Evolutionary conservation across 2,888 invertebrate species (phyloP), one percentile per base, ranked within the genome.

Genomic region (Hoplodrina ambigua): DNA sequence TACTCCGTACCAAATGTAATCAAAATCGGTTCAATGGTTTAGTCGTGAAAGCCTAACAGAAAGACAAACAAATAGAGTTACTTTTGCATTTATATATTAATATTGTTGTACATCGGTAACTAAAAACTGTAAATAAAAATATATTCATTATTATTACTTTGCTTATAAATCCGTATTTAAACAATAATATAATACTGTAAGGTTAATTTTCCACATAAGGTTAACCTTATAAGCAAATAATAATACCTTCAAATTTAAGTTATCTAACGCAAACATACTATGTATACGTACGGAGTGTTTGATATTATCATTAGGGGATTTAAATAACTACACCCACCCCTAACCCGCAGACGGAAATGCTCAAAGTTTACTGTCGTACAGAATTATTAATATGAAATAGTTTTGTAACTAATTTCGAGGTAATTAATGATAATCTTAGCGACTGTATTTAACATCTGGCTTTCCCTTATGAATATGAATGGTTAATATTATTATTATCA

Each of bases 361-460:
- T 71, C 58, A 50, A 80, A 85, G 74, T 81, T 85, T 75, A 72
- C 55, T 68, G 70, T 67, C 72, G 55, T 44, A 53, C 56, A n/a
- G 62, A 74, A 77, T 80, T 74, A 81, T 85, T 84, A 81, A 80
- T 84, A 77, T 70, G 73, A 72, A 83, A 83, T 84, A 85, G 82
- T 85, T 83, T 71, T 73, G 72, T 61, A 82, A 84, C 70, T 68
- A 72, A 76, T 79, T 83, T 76, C 58, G 66, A 71, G 58, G 55
- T 78, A 83, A 76, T 83, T 85, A 78, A 76, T 76, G 68, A 59
- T 72, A 76, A 80, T 63, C 64, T 56, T 25, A 59, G 61, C 2
- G 54, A 72, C 64, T 68, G 61, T 78, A 54, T 49, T 30, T 64
- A 54, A 55, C 64, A 72, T 60, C 58, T 68, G 66, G 30, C 25